Percentiles rank a stretch among this genome's conserved stretches.
Evolutionary conservation across 2,797 vertebrate genomes (phyloP).

Genomic region (Xiphophorus birchmanni): DNA sequence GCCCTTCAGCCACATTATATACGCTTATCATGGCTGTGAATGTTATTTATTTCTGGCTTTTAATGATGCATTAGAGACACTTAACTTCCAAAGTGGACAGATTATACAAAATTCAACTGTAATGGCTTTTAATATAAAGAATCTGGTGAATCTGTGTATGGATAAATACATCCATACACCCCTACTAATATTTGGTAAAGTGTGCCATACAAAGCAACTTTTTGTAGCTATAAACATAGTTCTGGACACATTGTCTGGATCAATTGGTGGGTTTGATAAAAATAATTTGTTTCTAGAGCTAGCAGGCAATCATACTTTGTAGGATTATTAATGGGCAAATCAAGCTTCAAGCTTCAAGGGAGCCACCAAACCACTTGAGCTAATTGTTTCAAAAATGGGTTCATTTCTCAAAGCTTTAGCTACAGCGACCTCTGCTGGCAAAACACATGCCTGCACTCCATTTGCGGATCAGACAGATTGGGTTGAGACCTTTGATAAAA

Average conservation of each 20-base stretch:
- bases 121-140: not conserved
- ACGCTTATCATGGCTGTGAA: not conserved
- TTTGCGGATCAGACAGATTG: not conserved
- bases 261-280: not conserved
- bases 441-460: not conserved
- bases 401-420: slow-evolving; percentile 1
- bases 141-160: not conserved
- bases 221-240: not conserved
- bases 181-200: not conserved
- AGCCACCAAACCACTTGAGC: not conserved
- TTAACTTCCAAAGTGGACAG: not conserved
- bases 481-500: not conserved
- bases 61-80: not conserved
- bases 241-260: not conserved
- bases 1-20: not conserved
- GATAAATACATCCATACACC: not conserved
- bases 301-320: not conserved
- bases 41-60: not conserved
- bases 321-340: not conserved
- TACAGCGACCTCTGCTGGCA: not conserved
- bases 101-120: not conserved
- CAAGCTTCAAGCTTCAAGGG: not conserved
- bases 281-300: not conserved
- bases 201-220: not conserved
- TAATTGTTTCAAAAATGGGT: not conserved